Evolutionary conservation across 2,888 invertebrate genomes (phyloP).

Genomic region (Chaetogeoica ovagalla): DNA sequence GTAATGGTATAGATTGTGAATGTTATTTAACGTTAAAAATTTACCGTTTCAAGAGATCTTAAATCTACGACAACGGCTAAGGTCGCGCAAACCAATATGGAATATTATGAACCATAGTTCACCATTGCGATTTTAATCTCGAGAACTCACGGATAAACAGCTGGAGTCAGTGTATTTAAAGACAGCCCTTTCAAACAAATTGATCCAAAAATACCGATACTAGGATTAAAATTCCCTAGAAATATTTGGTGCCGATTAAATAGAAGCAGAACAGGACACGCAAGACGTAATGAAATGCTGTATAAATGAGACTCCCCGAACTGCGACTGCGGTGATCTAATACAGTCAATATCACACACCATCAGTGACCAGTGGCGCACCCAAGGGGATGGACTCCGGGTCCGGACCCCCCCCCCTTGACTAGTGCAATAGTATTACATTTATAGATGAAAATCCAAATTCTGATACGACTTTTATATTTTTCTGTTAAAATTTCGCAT

Average conservation of each 20-base stretch:
- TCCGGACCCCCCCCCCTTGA: too few species aligned
- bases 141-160: neutral
- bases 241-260: neutral
- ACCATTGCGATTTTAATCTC: neutral
- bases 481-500: too few species aligned
- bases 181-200: neutral
- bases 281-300: neutral
- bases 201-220: neutral
- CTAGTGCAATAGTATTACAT: too few species aligned
- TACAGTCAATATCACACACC: neutral
- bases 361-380: too few species aligned
- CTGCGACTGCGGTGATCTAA: neutral
- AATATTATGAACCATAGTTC: neutral
- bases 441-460: too few species aligned
- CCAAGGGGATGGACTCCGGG: too few species aligned
- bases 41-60: too few species aligned
- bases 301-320: neutral
- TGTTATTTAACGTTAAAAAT: too few species aligned
- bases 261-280: neutral
- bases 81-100: neutral
- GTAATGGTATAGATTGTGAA: too few species aligned
- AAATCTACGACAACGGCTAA: neutral
- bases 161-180: neutral
- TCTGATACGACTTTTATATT: too few species aligned
- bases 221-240: neutral